phyloP scores from a whole-genome alignment of 1,140 invertebrate genomes.

The Lucilia cuprina region DNA sequence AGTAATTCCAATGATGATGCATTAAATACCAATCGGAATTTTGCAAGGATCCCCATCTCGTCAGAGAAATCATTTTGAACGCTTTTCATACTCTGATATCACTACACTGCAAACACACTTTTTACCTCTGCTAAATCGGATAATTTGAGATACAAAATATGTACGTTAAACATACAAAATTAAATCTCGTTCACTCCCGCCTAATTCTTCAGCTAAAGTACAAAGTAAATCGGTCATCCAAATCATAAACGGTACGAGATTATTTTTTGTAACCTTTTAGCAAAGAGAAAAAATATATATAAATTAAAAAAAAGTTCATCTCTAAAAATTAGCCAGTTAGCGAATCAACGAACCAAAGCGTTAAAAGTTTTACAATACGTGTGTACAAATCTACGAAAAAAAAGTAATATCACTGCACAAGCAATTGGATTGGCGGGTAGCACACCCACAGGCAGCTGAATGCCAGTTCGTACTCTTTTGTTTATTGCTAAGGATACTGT shows the following conservation, averaged over 20 bases:
- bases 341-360: constrained; percentile 1
- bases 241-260: background rate
- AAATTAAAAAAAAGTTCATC: background rate
- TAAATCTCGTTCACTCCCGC: background rate
- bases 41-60: too few relatives aligned
- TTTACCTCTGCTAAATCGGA: too few relatives aligned
- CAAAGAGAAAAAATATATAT: background rate
- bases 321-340: background rate
- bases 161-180: background rate
- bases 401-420: background rate
- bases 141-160: too few relatives aligned
- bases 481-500: background rate
- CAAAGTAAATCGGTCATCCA: background rate
- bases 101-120: too few relatives aligned
- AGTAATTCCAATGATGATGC: too few relatives aligned
- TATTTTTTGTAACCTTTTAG: background rate
- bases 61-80: too few relatives aligned
- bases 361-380: constrained; percentile 1
- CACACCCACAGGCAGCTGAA: background rate
- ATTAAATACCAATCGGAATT: too few relatives aligned
- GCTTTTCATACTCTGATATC: too few relatives aligned
- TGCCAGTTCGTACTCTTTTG: background rate
- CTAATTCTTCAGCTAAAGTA: background rate
- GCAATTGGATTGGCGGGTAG: background rate
- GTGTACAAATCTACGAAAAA: background rate